phyloP scores from a whole-genome alignment of 2,113 vertebrate species.

The Poeciliopsis prolifica region DNA sequence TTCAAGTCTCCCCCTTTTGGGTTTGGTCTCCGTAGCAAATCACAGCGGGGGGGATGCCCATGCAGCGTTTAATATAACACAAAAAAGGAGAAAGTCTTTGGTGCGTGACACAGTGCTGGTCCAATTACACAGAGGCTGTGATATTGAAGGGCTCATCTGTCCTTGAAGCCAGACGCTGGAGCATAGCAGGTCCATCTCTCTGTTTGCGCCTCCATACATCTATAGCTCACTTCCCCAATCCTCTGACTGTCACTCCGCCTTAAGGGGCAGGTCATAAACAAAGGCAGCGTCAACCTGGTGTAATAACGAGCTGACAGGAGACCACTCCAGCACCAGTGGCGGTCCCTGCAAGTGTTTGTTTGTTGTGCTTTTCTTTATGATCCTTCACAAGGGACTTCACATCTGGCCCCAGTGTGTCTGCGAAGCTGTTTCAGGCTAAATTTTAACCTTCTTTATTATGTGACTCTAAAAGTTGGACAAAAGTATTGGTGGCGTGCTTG shows the following conservation, averaged over 20 bases:
- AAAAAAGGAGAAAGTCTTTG: constrained; percentile 58
- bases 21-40: constrained; percentile 49
- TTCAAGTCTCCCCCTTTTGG: constrained; percentile 64
- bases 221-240: constrained; percentile 54
- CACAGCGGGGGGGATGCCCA: constrained; percentile 47
- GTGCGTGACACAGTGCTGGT: constrained; percentile 60
- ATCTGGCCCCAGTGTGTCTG: constrained; percentile 36
- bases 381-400: constrained; percentile 45
- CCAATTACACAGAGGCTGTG: constrained; percentile 68
- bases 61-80: constrained; percentile 58
- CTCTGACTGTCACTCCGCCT: constrained; percentile 64
- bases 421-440: constrained; percentile 24
- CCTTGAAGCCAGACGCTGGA: constrained; percentile 67
- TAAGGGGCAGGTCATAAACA: constrained; percentile 65
- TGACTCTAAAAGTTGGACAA: not conserved
- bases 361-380: constrained; percentile 12
- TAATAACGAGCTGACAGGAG: constrained; percentile 57
- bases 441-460: not conserved
- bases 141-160: constrained; percentile 62
- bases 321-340: constrained; percentile 20
- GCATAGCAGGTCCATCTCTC: constrained; percentile 57
- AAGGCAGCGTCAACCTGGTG: constrained; percentile 41
- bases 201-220: constrained; percentile 56
- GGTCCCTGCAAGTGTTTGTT: constrained; percentile 4
- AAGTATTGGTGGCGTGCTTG: not conserved